phyloP scores from a whole-genome alignment of 2,113 vertebrate genomes.

The Dipodomys merriami region DNA sequence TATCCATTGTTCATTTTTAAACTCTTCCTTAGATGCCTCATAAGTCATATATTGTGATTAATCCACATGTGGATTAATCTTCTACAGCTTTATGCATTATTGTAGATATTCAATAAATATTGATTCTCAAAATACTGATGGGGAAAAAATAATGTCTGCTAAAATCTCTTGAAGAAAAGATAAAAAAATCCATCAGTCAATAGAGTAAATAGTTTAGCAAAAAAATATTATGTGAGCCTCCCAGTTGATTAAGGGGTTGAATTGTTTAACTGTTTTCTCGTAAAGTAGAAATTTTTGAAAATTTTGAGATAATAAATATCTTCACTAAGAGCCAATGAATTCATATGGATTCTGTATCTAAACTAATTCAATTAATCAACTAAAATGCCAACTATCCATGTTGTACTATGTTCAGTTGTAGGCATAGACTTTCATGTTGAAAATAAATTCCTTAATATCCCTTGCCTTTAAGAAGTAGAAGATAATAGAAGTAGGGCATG shows the following conservation, averaged over 20 bases:
- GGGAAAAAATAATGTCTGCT: not conserved
- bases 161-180: not conserved
- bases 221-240: not conserved
- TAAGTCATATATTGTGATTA: not conserved
- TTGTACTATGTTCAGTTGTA: not conserved
- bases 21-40: not conserved
- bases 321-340: not conserved
- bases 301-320: not conserved
- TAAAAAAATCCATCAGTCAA: not conserved
- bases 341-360: not conserved
- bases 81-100: not conserved
- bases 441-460: not conserved
- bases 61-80: not conserved
- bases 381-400: not conserved
- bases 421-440: not conserved
- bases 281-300: not conserved
- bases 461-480: not conserved
- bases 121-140: constrained; percentile 7
- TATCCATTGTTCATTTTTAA: constrained; percentile 1
- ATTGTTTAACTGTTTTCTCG: constrained; percentile 28
- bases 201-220: constrained; percentile 13
- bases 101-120: not conserved
- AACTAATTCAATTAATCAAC: not conserved
- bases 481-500: not conserved
- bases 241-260: not conserved